Conservation (phyloP, 2,888 invertebrate species). For the Oscheius sp. region DNA sequence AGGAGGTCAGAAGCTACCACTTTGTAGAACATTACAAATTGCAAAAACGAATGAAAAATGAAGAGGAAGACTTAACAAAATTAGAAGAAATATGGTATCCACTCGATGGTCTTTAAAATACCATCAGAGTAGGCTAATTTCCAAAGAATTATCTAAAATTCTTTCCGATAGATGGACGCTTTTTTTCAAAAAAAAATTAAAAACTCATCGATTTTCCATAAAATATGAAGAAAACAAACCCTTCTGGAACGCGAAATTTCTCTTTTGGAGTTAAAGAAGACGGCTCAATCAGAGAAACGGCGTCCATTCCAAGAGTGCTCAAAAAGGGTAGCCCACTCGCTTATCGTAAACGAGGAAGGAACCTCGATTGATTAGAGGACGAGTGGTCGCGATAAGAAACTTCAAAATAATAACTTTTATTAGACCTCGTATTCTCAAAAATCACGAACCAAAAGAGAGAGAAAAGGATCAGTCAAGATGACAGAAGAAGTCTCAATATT, state of each 20-base stretch:
- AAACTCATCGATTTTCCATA: too few species aligned
- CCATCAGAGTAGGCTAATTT: too few species aligned
- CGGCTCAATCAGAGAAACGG: neutral
- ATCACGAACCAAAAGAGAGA: neutral
- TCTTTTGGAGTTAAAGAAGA: neutral
- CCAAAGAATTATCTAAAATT: too few species aligned
- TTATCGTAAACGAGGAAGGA: slow-evolving; percentile 16
- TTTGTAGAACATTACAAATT: too few species aligned
- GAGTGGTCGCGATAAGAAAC: slow-evolving; percentile 8
- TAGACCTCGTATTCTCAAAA: neutral
- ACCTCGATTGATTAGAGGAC: neutral
- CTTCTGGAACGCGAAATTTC: neutral
- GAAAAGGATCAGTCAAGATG: too few species aligned
- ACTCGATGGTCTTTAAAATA: neutral
- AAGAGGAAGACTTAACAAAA: too few species aligned
- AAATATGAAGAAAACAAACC: neutral
- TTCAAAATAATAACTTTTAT: neutral
- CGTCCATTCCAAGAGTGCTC: neutral
- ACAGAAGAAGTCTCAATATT: slow-evolving; percentile 4
- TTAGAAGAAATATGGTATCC: neutral
- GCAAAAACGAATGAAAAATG: too few species aligned
- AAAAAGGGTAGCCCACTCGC: neutral
- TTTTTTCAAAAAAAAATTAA: too few species aligned
- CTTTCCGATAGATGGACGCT: too few species aligned
- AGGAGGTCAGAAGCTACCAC: too few species aligned